Conservation (phyloP, 1,140 invertebrate species). For the Drosophila triauraria region DNA sequence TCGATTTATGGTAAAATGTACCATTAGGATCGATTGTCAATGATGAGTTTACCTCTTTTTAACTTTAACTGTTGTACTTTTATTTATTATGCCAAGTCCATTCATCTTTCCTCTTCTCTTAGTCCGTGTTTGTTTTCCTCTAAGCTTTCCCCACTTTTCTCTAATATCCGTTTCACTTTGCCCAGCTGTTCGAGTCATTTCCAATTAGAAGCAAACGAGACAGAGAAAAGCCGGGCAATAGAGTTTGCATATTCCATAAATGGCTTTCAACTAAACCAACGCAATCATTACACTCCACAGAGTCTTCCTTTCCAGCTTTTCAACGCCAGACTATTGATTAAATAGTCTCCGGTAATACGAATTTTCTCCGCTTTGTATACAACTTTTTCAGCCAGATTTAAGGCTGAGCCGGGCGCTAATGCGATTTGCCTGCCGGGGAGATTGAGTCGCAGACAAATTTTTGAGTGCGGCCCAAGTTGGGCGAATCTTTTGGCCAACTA, state of each 20-base stretch:
- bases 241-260: slow-evolving; percentile 57
- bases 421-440: slow-evolving; percentile 20
- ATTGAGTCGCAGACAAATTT: slow-evolving; percentile 27
- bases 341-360: slow-evolving; percentile 6
- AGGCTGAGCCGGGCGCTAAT: slow-evolving; percentile 13
- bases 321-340: slow-evolving; percentile 18
- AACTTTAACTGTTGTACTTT: no score
- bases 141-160: background rate
- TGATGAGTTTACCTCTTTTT: no score
- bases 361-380: background rate
- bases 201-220: slow-evolving; percentile 24
- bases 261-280: slow-evolving; percentile 40
- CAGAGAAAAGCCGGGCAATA: slow-evolving; percentile 2
- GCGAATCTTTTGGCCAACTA: slow-evolving; percentile 26
- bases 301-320: background rate
- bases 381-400: background rate
- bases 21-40: no score
- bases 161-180: slow-evolving; percentile 20
- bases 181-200: slow-evolving; percentile 43
- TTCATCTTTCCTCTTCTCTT: background rate
- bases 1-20: no score
- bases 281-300: slow-evolving; percentile 14
- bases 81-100: background rate
- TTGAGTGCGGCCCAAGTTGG: slow-evolving; percentile 34
- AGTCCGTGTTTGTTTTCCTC: background rate